Evolutionary conservation across 2,888 invertebrate genomes (phyloP), one percentile per base, ranked within the genome.

Genomic region (Liopterus haemorrhoidalis): DNA sequence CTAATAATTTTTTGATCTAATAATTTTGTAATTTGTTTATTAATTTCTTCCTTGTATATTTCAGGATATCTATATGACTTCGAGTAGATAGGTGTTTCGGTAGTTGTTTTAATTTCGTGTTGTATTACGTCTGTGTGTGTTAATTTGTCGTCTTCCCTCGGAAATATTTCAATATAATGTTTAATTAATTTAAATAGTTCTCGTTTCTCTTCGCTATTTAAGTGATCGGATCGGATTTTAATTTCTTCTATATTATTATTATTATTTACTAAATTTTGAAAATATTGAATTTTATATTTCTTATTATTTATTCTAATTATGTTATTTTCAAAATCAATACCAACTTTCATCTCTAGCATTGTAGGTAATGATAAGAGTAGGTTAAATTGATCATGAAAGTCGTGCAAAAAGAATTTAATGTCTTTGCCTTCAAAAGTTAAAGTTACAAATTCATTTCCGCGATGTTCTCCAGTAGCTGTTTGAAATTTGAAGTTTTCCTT

Each of bases 91-190:
- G 39, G 39, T 27, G 18, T 25, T 9, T 39, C 16, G 9, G 25
- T 20, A n/a, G 24, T 32, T 11, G 15, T 32, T 4, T 15, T 4
- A 12, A 30, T 9, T 6, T 8, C 45, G 56, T 56, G 41, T 56
- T 28, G 22, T 52, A 56, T 8, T 32, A 2, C 14, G 6, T n/a
- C 2, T 27, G 18, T 27, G 27, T 39, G 24, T 12, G 37, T 15
- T 27, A 39, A n/a, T n/a, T 24, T 24, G n/a, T 39, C 18, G 15
- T 16, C 28, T 15, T 39, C 39, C 16, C 16, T 37, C 3, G 11
- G 16, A 12, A 39, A 39, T 25, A 25, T 16, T 3, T 18, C 6
- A 16, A n/a, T 4, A 14, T 37, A 24, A 14, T 37, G 9, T 24
- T 37, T 24, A 12, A 37, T 21, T 11, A 37, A 4, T 14, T 37